A percentile compares a stretch with the other conserved stretches of the same genome.
Evolutionary conservation across 2,113 vertebrate species (phyloP).

Genomic region (Megalops atlanticus): DNA sequence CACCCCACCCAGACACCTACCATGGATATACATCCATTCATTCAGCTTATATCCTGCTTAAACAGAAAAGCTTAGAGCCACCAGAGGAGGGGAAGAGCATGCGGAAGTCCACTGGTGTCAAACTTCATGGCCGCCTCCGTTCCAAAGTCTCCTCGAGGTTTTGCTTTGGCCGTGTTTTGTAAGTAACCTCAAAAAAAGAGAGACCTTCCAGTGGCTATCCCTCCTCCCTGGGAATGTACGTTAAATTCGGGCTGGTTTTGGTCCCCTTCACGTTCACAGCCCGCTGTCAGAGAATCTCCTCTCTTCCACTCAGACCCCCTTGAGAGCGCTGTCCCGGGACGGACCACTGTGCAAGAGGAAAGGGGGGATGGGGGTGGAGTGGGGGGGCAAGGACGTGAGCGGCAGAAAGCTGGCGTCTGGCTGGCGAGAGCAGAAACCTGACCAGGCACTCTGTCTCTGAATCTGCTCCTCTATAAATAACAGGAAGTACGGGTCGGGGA

Average conservation of each 20-base stretch:
- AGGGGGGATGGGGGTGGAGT: constrained; percentile 18
- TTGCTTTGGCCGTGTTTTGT: too few species aligned
- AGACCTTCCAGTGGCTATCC: not conserved
- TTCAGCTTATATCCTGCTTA: not conserved
- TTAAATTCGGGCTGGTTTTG: not conserved
- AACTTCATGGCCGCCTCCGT: not conserved
- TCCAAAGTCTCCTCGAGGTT: not conserved
- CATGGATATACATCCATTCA: not conserved
- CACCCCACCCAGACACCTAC: not conserved
- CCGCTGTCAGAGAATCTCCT: not conserved
- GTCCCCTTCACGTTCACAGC: not conserved
- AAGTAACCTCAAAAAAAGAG: too few species aligned
- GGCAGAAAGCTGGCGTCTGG: constrained; percentile 65
- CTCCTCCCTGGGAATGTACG: not conserved
- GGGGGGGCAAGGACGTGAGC: constrained; percentile 8
- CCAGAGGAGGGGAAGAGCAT: not conserved
- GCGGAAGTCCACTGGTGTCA: not conserved
- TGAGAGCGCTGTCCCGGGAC: constrained; percentile 42
- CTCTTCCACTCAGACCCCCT: constrained; percentile 40
- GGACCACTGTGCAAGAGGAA: not conserved
- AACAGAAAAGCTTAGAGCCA: not conserved
- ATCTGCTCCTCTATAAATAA: constrained; percentile 71
- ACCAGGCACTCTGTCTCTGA: constrained; percentile 62
- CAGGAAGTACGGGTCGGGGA: too few species aligned
- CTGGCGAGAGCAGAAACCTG: constrained; percentile 68